A percentile compares a stretch with the other conserved stretches of the same genome.
These are phyloP conservation scores for Himalopsyche anomala DNA, from an alignment of 2,888 invertebrate species.

Conservation along the genomic window DNA sequence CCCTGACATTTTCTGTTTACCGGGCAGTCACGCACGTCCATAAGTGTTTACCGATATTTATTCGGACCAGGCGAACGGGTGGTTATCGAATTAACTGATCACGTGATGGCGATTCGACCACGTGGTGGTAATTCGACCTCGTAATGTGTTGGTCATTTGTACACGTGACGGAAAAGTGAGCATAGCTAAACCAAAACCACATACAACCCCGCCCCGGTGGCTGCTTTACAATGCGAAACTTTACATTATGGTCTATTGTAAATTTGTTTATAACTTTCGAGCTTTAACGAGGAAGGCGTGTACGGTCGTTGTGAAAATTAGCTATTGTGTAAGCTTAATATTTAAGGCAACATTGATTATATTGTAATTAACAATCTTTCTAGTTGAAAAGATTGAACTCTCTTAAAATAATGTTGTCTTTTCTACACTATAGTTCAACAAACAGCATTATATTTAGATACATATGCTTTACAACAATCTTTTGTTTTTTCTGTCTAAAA, in stretches of 20 bases:
- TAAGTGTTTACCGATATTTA: slow-evolving; percentile 27
- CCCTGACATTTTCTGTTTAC: background rate
- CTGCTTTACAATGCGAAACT: slow-evolving; percentile 1
- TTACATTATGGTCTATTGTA: slow-evolving; percentile 12
- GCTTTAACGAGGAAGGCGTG: background rate
- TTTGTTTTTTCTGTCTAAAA: too few species aligned
- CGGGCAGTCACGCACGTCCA: background rate
- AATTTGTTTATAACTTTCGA: background rate
- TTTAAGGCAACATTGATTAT: too few species aligned
- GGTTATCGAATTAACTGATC: slow-evolving; percentile 31
- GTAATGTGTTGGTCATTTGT: background rate
- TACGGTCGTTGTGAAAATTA: background rate
- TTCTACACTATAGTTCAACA: too few species aligned
- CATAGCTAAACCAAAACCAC: background rate
- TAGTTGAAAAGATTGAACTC: too few species aligned
- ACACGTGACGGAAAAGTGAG: background rate
- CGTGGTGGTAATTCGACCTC: background rate
- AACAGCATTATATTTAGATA: too few species aligned
- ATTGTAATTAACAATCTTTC: too few species aligned
- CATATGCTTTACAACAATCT: too few species aligned
- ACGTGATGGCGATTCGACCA: background rate
- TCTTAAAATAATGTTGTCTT: too few species aligned
- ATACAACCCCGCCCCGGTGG: background rate
- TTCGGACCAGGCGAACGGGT: background rate
- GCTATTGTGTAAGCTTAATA: background rate